Conservation (phyloP, 2,113 vertebrate species). For the Naja naja region DNA sequence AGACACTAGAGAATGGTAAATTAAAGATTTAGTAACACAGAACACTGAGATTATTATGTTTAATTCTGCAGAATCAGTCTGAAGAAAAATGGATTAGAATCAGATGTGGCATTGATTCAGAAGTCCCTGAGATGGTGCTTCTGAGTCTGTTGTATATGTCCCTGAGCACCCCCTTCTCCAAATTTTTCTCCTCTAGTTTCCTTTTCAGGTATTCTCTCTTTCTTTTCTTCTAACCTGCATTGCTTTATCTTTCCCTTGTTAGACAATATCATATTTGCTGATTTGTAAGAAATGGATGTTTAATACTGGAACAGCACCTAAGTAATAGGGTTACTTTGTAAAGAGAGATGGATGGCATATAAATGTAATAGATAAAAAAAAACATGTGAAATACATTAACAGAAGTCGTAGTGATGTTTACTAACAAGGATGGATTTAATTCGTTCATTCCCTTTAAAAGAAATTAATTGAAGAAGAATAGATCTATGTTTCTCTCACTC, state of each 20-base stretch:
- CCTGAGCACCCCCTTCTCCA: not conserved
- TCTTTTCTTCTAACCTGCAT: not conserved
- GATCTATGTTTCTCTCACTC: not conserved
- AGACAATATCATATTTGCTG: not conserved
- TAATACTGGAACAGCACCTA: not conserved
- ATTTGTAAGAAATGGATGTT: not conserved
- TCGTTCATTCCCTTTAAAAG: not conserved
- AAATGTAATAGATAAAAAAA: not conserved
- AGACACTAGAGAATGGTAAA: not conserved
- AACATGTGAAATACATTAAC: not conserved
- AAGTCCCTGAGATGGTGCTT: not conserved
- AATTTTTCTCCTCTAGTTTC: not conserved
- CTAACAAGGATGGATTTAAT: not conserved
- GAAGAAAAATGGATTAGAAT: not conserved
- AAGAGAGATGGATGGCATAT: not conserved
- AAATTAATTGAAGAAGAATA: not conserved
- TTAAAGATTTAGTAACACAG: not conserved
- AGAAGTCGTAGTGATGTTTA: not conserved
- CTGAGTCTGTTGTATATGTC: not conserved
- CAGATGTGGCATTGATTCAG: not conserved
- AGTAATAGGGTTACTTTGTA: not conserved
- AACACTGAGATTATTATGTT: not conserved
- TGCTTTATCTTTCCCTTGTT: not conserved
- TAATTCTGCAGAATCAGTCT: not conserved
- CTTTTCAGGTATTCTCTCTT: not conserved